Percentiles rank a stretch among this genome's conserved stretches.
Conservation (phyloP, 2,113 vertebrate genomes). For the Podiceps cristatus region DNA sequence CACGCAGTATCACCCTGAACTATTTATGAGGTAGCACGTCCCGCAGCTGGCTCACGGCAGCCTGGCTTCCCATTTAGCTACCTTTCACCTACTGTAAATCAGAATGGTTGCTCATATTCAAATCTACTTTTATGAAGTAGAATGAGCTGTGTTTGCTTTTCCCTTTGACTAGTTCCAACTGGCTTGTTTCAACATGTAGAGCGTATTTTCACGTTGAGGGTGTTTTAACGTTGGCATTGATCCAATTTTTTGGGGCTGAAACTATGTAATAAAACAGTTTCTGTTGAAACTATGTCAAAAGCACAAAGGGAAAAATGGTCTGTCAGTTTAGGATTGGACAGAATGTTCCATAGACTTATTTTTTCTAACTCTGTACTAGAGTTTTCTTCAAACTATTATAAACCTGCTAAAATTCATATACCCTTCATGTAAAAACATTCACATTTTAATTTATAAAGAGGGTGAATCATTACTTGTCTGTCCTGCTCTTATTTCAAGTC, state of each 20-base stretch:
- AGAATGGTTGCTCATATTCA: constrained; percentile 34
- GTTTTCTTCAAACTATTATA: neutral
- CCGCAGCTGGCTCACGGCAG: neutral
- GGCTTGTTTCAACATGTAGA: neutral
- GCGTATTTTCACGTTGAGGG: neutral
- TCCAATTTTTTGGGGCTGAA: neutral
- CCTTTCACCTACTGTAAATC: neutral
- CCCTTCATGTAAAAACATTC: neutral
- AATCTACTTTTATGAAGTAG: neutral
- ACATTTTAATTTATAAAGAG: neutral
- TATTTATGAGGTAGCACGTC: neutral
- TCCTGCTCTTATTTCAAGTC: neutral
- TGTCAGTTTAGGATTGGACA: neutral
- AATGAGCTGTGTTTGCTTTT: neutral
- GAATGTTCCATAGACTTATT: neutral
- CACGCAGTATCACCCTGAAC: neutral
- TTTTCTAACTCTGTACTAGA: neutral
- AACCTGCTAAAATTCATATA: neutral
- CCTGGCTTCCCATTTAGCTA: neutral
- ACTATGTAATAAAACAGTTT: constrained; percentile 26
- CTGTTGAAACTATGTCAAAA: constrained; percentile 22
- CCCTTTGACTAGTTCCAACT: neutral
- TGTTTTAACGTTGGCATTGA: neutral
- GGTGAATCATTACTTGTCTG: neutral
- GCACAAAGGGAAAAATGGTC: neutral